phyloP scores from a whole-genome alignment of 2,888 invertebrate genomes.

The Lasioglossum oenotherae region DNA sequence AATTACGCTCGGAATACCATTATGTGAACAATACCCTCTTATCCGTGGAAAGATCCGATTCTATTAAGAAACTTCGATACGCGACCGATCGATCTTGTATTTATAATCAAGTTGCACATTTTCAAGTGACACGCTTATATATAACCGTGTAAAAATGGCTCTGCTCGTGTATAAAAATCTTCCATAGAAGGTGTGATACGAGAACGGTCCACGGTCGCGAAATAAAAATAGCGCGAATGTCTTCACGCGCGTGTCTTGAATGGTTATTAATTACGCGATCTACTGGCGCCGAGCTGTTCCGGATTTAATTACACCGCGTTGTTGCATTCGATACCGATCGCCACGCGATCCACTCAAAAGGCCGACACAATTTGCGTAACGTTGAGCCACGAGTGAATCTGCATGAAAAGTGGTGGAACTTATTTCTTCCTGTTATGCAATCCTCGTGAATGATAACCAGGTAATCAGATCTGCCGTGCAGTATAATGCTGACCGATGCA shows the following conservation, averaged over 20 bases:
- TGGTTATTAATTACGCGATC: constrained; percentile 24
- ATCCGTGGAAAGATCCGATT: neutral
- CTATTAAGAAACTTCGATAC: neutral
- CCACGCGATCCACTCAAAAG: neutral
- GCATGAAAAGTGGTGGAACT: neutral
- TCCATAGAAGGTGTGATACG: neutral
- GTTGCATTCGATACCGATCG: constrained; percentile 6
- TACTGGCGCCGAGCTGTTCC: neutral
- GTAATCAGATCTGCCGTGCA: neutral
- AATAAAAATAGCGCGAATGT: constrained; percentile 32
- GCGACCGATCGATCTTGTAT: neutral
- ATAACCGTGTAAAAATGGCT: constrained; percentile 3
- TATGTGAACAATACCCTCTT: neutral
- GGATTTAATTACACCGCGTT: constrained; percentile 21
- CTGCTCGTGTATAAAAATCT: neutral
- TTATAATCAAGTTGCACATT: neutral
- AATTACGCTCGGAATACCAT: neutral
- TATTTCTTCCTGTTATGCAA: neutral
- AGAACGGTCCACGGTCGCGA: neutral
- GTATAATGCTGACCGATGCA: neutral
- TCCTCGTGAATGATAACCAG: neutral
- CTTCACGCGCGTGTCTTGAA: constrained; percentile 13
- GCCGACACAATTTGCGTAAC: constrained; percentile 28
- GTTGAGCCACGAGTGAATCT: neutral
- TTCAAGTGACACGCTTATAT: neutral